A percentile compares a stretch with the other conserved stretches of the same genome.
Evolutionary conservation across 2,113 vertebrate genomes (phyloP).

Genomic region (Alosa alosa): DNA sequence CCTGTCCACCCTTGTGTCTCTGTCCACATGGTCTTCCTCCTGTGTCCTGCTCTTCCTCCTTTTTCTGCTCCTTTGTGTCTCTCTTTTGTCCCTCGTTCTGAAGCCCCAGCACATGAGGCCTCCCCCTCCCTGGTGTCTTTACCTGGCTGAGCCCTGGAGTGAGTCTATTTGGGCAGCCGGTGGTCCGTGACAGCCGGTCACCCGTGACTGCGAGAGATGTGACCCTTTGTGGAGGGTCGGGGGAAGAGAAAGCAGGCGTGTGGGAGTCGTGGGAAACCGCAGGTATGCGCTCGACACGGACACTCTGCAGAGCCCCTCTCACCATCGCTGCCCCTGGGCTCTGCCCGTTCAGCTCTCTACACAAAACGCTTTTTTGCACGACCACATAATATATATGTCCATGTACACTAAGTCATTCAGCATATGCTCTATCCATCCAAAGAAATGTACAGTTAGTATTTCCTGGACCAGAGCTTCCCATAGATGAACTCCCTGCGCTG

Average conservation of each 20-base stretch:
- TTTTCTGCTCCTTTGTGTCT: neutral
- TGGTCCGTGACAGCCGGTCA: neutral
- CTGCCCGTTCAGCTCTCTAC: neutral
- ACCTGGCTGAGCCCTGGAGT: conserved; percentile 13
- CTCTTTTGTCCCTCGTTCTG: neutral
- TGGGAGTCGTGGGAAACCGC: conserved; percentile 2
- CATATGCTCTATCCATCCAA: neutral
- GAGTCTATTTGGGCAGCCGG: conserved; percentile 14
- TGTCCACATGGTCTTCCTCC: neutral
- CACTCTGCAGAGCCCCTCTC: neutral
- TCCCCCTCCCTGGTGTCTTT: neutral
- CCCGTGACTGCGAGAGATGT: neutral
- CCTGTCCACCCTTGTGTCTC: neutral
- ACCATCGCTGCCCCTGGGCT: neutral
- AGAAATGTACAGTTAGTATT: neutral
- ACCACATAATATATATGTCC: neutral
- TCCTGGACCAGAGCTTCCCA: neutral
- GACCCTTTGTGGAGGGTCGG: conserved; percentile 6
- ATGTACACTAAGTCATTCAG: neutral
- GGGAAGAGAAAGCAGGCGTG: neutral
- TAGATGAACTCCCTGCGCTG: neutral
- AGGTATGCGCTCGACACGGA: neutral
- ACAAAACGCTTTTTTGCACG: neutral
- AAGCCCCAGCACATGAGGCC: no score
- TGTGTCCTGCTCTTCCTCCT: neutral